Percentiles rank a stretch among this genome's conserved stretches.
Evolutionary conservation across 2,888 invertebrate species (phyloP).

Genomic region (Sinohyriopsis cumingii): DNA sequence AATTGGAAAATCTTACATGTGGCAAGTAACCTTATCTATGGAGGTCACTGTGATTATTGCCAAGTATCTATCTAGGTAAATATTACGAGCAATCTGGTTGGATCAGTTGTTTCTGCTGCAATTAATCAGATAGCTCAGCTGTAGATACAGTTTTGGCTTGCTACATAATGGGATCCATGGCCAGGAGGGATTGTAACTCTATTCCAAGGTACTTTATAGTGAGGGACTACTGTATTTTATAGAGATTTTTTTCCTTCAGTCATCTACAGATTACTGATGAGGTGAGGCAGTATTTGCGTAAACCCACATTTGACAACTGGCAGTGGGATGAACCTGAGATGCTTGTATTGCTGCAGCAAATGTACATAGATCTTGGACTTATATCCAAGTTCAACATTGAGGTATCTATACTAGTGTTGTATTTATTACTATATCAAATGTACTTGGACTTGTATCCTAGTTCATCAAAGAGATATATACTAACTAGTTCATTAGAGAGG

Average conservation of each 20-base stretch:
- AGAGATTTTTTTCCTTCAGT: conserved; percentile 67
- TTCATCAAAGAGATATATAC: too few species aligned
- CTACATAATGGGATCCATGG: too few species aligned
- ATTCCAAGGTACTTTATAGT: neutral
- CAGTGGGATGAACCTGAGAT: conserved; percentile 89
- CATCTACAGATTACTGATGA: conserved; percentile 79
- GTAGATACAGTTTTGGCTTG: too few species aligned
- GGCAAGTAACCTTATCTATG: too few species aligned
- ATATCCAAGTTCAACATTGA: conserved; percentile 84
- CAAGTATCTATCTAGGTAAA: too few species aligned
- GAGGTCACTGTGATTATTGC: too few species aligned
- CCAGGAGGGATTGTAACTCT: neutral
- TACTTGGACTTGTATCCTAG: neutral
- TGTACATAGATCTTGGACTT: conserved; percentile 86
- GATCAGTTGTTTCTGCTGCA: too few species aligned
- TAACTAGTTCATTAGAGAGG: too few species aligned
- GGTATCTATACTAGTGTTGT: conserved; percentile 64
- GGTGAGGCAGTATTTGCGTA: conserved; percentile 79
- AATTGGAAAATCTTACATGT: too few species aligned
- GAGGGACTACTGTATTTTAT: neutral
- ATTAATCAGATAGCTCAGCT: too few species aligned
- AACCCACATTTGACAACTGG: conserved; percentile 85
- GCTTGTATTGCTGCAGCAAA: conserved; percentile 83
- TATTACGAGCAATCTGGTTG: too few species aligned
- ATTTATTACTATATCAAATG: neutral